These are phyloP conservation scores for Epizoanthus ramosus DNA, from an alignment of 92 coral and sea anemone genomes.

Conservation along the genomic window DNA sequence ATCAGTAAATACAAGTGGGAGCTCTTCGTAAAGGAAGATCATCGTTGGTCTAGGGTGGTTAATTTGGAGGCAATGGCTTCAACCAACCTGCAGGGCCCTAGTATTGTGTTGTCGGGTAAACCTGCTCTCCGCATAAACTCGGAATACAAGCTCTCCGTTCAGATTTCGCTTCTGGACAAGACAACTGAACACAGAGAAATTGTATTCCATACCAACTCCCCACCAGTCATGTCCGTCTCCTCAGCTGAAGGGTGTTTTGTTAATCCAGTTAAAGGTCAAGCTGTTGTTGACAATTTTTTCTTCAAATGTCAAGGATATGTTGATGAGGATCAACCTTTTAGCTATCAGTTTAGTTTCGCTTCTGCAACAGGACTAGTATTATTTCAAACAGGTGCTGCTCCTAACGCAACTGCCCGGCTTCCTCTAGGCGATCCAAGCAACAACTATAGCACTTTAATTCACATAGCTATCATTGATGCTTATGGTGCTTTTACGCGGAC, in stretches of 20 bases:
- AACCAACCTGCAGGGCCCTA: conserved; percentile 59
- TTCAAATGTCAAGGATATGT: conserved; percentile 61
- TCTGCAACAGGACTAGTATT: conserved; percentile 62
- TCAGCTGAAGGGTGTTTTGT: conserved; percentile 47
- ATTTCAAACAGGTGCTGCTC: conserved; percentile 50
- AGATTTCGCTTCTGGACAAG: conserved; percentile 36
- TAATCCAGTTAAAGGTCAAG: conserved; percentile 58
- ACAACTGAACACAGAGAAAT: conserved; percentile 50
- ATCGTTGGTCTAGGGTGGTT: conserved; percentile 43
- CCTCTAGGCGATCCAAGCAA: conserved; percentile 76
- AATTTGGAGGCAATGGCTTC: conserved; percentile 52
- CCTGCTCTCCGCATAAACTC: conserved; percentile 16
- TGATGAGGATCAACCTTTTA: conserved; percentile 75
- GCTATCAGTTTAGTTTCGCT: conserved; percentile 60
- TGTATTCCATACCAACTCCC: conserved; percentile 55
- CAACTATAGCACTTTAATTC: conserved; percentile 51
- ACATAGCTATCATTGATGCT: conserved; percentile 59
- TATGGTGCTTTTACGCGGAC: conserved; percentile 64
- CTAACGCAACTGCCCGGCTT: conserved; percentile 64
- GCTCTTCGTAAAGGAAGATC: conserved; percentile 39
- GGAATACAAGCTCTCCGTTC: conserved; percentile 28
- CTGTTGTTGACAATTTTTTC: conserved; percentile 67
- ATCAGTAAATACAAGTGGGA: conserved; percentile 62
- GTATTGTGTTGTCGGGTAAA: conserved; percentile 54
- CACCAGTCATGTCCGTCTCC: conserved; percentile 37